Percentiles rank a stretch among this genome's conserved stretches.
Evolutionary conservation across 2,797 vertebrate genomes (phyloP).

Genomic region (Girardinus metallicus): DNA sequence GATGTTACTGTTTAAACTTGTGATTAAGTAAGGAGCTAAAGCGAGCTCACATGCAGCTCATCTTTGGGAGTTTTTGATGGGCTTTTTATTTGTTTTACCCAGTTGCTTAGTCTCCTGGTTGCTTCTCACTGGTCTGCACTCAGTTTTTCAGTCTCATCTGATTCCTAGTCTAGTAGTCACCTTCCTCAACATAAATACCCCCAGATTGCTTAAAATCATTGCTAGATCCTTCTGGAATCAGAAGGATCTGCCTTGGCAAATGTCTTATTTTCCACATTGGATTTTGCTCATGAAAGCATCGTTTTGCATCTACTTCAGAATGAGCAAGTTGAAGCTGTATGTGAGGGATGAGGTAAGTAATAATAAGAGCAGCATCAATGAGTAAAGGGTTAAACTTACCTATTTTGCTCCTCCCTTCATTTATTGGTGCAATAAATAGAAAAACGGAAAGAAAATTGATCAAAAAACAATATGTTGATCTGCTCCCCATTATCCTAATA

Average conservation of each 20-base stretch:
- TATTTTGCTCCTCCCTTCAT: conserved; percentile 83
- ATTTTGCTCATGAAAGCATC: neutral
- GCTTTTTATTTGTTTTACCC: neutral
- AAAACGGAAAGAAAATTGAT: neutral
- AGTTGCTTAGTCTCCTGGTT: neutral
- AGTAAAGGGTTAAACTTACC: conserved; percentile 69
- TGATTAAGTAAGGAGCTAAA: neutral
- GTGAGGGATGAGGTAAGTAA: neutral
- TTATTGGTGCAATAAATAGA: conserved; percentile 51
- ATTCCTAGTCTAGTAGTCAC: neutral
- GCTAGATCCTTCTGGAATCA: neutral
- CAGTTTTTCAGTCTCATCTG: neutral
- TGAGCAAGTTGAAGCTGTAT: neutral
- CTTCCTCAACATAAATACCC: neutral
- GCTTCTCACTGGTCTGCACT: neutral
- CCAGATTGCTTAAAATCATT: neutral
- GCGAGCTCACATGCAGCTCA: neutral
- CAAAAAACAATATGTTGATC: neutral
- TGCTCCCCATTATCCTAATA: neutral
- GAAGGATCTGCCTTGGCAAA: neutral
- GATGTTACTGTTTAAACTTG: neutral
- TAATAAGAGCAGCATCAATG: neutral
- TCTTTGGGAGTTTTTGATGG: neutral
- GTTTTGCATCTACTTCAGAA: neutral
- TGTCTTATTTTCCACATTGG: neutral